Conservation (phyloP, 2,113 vertebrate species). For the Bombycilla garrulus region DNA sequence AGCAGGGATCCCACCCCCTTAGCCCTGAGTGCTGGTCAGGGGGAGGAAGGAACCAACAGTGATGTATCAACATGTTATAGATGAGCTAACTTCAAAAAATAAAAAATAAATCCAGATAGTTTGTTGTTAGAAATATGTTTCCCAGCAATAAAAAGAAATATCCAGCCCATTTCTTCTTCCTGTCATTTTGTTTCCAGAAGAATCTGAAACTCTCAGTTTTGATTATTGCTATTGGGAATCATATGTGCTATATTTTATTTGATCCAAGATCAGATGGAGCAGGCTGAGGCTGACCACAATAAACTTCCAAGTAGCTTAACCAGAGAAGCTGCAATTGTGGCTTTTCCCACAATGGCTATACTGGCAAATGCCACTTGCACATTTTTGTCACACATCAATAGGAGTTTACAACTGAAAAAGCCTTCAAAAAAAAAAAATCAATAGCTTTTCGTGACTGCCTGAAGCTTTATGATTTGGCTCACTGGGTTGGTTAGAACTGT, state of each 20-base stretch:
- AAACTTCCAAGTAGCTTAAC: not conserved
- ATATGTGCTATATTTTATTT: slow-evolving; percentile 14
- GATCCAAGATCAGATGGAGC: not conserved
- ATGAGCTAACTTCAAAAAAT: not conserved
- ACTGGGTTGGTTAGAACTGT: slow-evolving; percentile 50
- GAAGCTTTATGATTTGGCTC: slow-evolving; percentile 67
- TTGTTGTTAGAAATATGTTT: not conserved
- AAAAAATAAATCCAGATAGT: not conserved
- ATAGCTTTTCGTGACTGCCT: slow-evolving; percentile 58
- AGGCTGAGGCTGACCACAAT: slow-evolving; percentile 13
- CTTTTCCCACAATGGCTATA: slow-evolving; percentile 24
- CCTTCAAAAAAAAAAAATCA: not conserved
- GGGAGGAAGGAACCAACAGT: not conserved
- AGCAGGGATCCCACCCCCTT: not conserved
- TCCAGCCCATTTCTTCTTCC: not conserved
- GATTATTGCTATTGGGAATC: not conserved
- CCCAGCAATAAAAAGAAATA: not conserved
- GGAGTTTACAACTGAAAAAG: slow-evolving; percentile 62
- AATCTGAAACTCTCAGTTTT: not conserved
- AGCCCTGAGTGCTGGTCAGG: not conserved
- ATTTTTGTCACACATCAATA: slow-evolving; percentile 64
- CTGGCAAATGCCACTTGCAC: slow-evolving; percentile 16
- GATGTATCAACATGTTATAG: rapidly evolving
- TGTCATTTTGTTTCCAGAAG: slow-evolving; percentile 1
- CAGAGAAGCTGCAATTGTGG: not conserved